Evolutionary conservation across 2,888 invertebrate genomes (phyloP), one percentile per base, ranked within the genome.

Genomic region (Doris montereyensis): DNA sequence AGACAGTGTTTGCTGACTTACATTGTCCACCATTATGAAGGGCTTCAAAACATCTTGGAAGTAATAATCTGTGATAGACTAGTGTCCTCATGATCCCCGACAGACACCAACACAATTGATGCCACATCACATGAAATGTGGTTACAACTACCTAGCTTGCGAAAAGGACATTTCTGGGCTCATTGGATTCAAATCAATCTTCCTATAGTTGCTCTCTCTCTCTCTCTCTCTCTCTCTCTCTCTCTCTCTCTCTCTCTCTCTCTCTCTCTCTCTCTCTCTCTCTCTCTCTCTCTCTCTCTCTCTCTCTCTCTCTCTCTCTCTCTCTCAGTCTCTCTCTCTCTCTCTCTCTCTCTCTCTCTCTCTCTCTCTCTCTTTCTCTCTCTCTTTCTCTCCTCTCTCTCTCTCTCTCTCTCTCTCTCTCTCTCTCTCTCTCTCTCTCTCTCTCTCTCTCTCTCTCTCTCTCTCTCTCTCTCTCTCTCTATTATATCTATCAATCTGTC

Each of bases 221-320:
- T 35, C 67, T 67, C 76, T 68, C 52, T 77, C 68, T 77, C 57
- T 57, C 70, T 77, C 57, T 77, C 70, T 77, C 58, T 70, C 70
- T 70, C 70, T 28, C n/a, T 71, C 60, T 77, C 71, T 71, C 35
- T 71, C 26, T 58, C 10, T 32, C 57, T 77, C 58, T 67, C 76
- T 67, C 35, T 76, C 76, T 76, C 67, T 67, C 52, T 67, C 34
- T 68, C 67, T 67, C 67, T 76, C 67, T 76, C 67, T 77, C 32
- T 70, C 21, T 77, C 30, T 77, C 8, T 77, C 70, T 77, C 32
- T 77, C 34, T 70, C 28, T 77, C 77, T 70, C 70, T 77, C 30
- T 68, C 70, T 68, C 32, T 70, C 77, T 77, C 35, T 57, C 62
- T 58, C 60, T 30, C 24, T 67, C 17, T 62, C 60, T 35, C 35